Conservation (phyloP, 1,140 invertebrate species). For the Magallana ariakensis region DNA sequence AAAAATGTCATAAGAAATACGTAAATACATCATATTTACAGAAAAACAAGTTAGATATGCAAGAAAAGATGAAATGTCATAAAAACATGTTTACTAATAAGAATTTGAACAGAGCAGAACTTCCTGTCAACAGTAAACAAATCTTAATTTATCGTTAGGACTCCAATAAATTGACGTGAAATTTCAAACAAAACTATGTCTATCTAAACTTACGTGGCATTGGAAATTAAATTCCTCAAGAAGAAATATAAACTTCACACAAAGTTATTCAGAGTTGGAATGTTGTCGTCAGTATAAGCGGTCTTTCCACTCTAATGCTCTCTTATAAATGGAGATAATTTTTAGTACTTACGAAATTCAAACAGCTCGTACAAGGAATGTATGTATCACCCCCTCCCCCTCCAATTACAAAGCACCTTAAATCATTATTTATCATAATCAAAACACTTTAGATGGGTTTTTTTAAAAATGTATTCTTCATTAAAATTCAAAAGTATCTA, state of each 20-base stretch:
- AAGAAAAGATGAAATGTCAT: no score
- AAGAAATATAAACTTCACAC: neutral
- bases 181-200: no score
- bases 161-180: no score
- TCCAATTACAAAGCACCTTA: neutral
- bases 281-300: conserved; percentile 8
- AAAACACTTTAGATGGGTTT: no score
- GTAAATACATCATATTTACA: no score
- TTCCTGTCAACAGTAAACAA: conserved; percentile 38
- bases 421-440: no score
- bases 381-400: neutral
- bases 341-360: neutral
- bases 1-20: no score
- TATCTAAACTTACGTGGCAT: conserved; percentile 12
- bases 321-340: conserved; percentile 11
- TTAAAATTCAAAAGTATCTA: no score
- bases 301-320: neutral
- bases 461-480: no score
- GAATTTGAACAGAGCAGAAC: neutral
- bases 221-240: conserved; percentile 6
- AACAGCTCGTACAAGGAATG: neutral
- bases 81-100: no score
- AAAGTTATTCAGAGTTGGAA: neutral
- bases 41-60: no score
- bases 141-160: neutral